Base-by-base conservation (phyloP, 2,888 invertebrate genomes). In the Ptilodon capucinus region DNA sequence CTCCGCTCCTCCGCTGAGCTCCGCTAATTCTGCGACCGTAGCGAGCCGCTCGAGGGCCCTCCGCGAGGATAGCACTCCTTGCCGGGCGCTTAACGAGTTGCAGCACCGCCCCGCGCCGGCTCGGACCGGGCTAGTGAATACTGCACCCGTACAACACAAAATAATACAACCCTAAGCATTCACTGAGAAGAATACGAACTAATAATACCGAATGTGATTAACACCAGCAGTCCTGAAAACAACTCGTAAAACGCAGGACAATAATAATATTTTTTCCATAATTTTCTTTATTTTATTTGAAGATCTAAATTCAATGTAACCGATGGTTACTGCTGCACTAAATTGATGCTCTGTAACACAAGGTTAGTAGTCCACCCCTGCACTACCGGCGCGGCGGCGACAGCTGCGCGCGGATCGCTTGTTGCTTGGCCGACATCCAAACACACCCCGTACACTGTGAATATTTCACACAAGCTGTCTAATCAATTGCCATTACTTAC, bases 11-110 rank as follows among this genome's bases (percentile, higher is more conserved):
- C 28, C 28, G 11, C 28, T 28, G 2, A 7, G n/a, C n/a, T 2
- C n/a, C 2, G 54, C 58, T 68, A 63, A 65, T 67, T 64, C 46
- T 43, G 65, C 48, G 36, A 46, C 53, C 54, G 51, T 48, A 57
- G 60, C 53, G 45, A n/a, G n/a, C 16, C 54, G 17, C 52, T 52
- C 52, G 46, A 57, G 51, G 28, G 49, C 55, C 45, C 63, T 63
- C 42, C 46, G 47, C 43, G 48, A 49, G 35, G 46, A 50, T 39
- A 42, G 63, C 57, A 45, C 67, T 64, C 47, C 47, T 42, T 32
- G 17, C 35, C 14, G 14, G 32, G 11, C n/a, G 23, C 44, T 40
- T 59, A 56, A 57, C 56, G 63, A 62, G 60, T 42, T 46, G 40
- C 14, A 17, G 43, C 19, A 25, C 38, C 41, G 17, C 44, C 48